Base-by-base conservation (phyloP, 2,888 invertebrate species). In the Cephus spinipes region DNA sequence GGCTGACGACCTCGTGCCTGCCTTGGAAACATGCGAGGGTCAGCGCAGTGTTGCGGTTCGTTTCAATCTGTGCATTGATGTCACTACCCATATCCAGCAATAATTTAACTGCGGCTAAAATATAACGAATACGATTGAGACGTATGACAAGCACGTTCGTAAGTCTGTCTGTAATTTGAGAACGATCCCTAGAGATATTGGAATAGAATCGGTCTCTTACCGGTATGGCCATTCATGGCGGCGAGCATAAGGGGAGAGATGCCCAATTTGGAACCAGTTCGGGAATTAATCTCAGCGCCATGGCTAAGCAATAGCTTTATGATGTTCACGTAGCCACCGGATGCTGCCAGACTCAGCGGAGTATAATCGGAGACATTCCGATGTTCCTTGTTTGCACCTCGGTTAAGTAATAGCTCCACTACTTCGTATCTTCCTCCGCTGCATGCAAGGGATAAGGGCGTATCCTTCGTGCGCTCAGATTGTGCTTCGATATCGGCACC, bases 1-100 rank as follows among this genome's bases (percentile, higher is more conserved):
- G 94, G 91, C 98, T 97, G 76, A 99, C 99, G 75, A 99, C 99
- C 92, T 99, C 99, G 92, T 99, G 98, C 71, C 99, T 95, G 84
- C 99, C 99, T 95, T 99, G 99, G 93, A 99, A 99, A 92, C 99
- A 99, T 68, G 99, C 99, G 85, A 99, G 94, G 68, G 99, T 99
- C 85, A 99, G 94, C 36, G 99, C 99, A 35, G 99, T 99, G 92
- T 99, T 99, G 79, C 99, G 94, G 92, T 99, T 99, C 71, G 99
- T 99, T 93, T 99, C 99, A 87, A 99, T 99, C 93, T 98, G 98
- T 83, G 99, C 99, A 93, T 99, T 99, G 87, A 99, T 99, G 92
- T 99, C 99, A 88, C 98, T 98, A 83, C 99, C 99, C 95, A 98
- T 98, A 92, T 99, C 99, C 79, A 99, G 94, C 79, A 99, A 93